A percentile compares a stretch with the other conserved stretches of the same genome.
These are phyloP conservation scores for Burhinus bistriatus DNA, from an alignment of 2,113 vertebrate species.

Conservation along the genomic window DNA sequence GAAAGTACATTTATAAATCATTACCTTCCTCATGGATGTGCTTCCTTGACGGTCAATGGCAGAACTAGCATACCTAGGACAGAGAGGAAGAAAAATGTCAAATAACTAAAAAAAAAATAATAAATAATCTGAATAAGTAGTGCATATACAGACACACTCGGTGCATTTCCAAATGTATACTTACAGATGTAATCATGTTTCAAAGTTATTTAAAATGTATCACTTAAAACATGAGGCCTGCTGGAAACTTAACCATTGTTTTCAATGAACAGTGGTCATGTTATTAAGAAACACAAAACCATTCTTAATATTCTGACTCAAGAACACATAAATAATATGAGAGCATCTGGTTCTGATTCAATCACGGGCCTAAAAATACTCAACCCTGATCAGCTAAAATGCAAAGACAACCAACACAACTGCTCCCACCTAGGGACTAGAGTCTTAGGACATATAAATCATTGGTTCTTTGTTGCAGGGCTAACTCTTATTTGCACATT, in stretches of 20 bases:
- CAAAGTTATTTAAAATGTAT: not conserved
- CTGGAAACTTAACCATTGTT: not conserved
- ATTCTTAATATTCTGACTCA: not conserved
- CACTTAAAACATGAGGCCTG: not conserved
- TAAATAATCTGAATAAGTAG: not conserved
- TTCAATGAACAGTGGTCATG: not conserved
- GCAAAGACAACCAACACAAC: not conserved
- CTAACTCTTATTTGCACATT: not conserved
- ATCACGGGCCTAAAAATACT: not conserved
- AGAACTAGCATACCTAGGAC: slow-evolving; percentile 81
- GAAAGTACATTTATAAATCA: not conserved
- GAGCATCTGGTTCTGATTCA: not conserved
- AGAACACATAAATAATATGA: not conserved
- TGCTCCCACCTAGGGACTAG: not conserved
- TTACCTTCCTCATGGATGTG: slow-evolving; percentile 89
- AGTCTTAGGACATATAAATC: not conserved
- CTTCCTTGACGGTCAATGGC: slow-evolving; percentile 80
- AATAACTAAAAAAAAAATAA: not conserved
- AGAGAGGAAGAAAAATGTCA: slow-evolving; percentile 22
- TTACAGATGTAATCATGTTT: not conserved
- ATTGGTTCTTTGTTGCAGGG: not conserved
- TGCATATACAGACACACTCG: not conserved
- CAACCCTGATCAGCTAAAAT: not conserved
- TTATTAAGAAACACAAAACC: not conserved
- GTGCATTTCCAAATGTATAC: not conserved